phyloP scores from a whole-genome alignment of 1,140 invertebrate species.

The Trichonephila clavipes region DNA sequence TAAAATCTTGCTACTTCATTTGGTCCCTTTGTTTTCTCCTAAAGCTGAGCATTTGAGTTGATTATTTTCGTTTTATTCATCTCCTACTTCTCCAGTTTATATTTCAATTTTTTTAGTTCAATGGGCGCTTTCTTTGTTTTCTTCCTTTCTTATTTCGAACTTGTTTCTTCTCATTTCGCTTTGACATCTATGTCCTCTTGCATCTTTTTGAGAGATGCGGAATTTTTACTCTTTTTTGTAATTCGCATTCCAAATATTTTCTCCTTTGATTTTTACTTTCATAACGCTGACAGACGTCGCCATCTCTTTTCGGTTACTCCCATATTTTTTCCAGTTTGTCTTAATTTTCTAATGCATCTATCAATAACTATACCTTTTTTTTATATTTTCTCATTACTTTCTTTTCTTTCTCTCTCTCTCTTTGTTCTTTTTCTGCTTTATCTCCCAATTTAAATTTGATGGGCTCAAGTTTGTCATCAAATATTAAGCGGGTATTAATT shows the following conservation, averaged over 20 bases:
- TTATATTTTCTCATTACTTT: background rate
- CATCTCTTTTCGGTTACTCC: background rate
- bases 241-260: background rate
- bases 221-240: background rate
- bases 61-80: background rate
- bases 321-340: background rate
- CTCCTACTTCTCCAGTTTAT: background rate
- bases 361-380: too few species aligned
- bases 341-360: background rate
- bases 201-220: background rate
- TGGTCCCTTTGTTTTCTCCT: background rate
- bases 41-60: background rate
- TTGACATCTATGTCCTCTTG: background rate
- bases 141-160: background rate
- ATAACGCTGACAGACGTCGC: background rate
- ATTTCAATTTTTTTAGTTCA: background rate
- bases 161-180: background rate
- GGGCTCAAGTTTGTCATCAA: too few species aligned
- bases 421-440: background rate
- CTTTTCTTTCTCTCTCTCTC: background rate
- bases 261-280: background rate
- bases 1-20: background rate
- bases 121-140: background rate
- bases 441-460: background rate
- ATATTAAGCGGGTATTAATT: too few species aligned